Evolutionary conservation across 2,888 invertebrate genomes (phyloP).

Genomic region (Onthophagus sagittarius): DNA sequence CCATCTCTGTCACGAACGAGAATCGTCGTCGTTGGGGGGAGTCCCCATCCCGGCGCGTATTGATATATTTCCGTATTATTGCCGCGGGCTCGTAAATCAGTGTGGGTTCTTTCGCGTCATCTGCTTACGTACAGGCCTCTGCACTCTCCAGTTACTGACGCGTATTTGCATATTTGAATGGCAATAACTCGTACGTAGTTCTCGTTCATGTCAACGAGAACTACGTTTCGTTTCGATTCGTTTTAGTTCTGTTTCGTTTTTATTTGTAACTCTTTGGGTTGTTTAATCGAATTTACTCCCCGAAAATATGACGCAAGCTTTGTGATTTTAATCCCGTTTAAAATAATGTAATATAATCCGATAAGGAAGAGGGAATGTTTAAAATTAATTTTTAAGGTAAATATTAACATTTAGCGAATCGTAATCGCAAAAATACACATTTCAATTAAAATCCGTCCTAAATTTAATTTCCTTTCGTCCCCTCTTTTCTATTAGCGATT

Average conservation of each 20-base stretch:
- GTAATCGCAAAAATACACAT: background rate
- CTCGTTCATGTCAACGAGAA: background rate
- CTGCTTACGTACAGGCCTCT: constrained; percentile 6
- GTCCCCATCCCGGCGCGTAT: background rate
- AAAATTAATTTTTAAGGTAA: background rate
- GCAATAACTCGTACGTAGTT: constrained; percentile 12
- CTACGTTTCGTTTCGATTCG: background rate
- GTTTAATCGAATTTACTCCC: background rate
- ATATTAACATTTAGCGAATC: background rate
- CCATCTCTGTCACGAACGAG: background rate
- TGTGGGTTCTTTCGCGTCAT: constrained; percentile 3
- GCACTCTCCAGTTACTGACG: background rate
- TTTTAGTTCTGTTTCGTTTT: background rate
- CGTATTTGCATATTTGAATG: constrained; percentile 12
- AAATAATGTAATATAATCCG: background rate
- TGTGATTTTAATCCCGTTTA: background rate
- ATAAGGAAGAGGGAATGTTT: background rate
- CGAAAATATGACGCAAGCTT: background rate
- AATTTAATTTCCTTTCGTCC: background rate
- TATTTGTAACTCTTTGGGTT: background rate
- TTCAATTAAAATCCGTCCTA: background rate
- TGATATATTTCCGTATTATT: constrained; percentile 13
- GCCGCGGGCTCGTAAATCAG: constrained; percentile 8
- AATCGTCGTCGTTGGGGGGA: background rate
- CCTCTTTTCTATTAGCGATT: background rate